Percentiles rank a stretch among this genome's conserved stretches.
These are phyloP conservation scores for Ictalurus punctatus DNA, from an alignment of 2,113 vertebrate genomes.

Conservation along the genomic window DNA sequence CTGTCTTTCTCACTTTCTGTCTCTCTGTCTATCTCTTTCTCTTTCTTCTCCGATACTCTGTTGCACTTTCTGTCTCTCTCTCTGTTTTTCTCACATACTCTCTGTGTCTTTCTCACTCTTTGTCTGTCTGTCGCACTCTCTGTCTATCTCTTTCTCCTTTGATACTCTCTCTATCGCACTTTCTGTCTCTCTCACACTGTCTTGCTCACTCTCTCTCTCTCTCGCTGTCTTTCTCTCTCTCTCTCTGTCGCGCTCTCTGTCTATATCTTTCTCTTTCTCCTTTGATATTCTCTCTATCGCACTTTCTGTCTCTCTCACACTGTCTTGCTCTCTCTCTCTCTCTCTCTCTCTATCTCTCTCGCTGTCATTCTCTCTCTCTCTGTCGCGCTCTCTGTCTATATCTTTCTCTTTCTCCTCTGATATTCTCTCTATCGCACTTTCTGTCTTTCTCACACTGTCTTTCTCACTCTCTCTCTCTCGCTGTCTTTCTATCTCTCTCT, in stretches of 20 bases:
- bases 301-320: background rate
- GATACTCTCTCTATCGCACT: conserved; percentile 53
- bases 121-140: background rate
- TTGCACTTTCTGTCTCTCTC: background rate
- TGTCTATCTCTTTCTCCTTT: background rate
- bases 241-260: background rate
- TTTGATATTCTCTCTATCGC: background rate
- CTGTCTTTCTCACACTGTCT: background rate
- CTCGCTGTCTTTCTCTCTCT: background rate
- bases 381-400: background rate
- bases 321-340: background rate
- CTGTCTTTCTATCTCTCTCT: background rate
- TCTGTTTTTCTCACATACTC: background rate
- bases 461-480: background rate
- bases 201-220: background rate
- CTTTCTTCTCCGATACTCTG: conserved; percentile 22
- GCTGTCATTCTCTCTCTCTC: background rate
- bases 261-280: background rate
- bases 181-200: conserved; percentile 50
- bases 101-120: background rate
- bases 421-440: background rate
- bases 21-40: background rate
- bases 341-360: background rate
- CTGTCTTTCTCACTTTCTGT: background rate
- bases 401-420: background rate